These are phyloP conservation scores for Proterorhinus semilunaris DNA, from an alignment of 2,113 vertebrate species.

Conservation along the genomic window DNA sequence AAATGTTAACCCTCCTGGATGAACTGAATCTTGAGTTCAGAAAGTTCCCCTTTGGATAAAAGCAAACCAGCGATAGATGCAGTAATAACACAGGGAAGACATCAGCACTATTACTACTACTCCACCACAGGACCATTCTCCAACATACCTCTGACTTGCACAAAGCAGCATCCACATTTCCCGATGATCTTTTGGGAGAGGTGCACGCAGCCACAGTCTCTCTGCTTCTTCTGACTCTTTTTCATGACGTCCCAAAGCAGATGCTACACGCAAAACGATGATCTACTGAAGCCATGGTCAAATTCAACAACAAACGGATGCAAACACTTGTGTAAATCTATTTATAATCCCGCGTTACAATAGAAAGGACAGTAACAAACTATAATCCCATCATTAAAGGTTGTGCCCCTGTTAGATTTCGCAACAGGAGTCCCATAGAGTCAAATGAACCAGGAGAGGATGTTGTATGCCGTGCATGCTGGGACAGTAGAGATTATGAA, in stretches of 20 bases:
- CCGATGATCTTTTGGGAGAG: slow-evolving; percentile 87
- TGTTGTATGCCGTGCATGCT: slow-evolving; percentile 32
- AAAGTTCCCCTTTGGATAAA: too few species aligned
- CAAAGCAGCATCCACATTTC: slow-evolving; percentile 86
- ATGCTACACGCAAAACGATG: slow-evolving; percentile 56
- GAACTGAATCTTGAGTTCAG: too few species aligned
- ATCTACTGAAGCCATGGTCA: slow-evolving; percentile 55
- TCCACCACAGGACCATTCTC: not conserved
- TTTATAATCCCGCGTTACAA: slow-evolving; percentile 14
- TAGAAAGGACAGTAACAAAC: slow-evolving; percentile 12
- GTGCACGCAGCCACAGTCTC: slow-evolving; percentile 83
- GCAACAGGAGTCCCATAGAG: slow-evolving; percentile 34
- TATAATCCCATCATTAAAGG: not conserved
- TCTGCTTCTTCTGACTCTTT: slow-evolving; percentile 78
- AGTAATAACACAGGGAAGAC: too few species aligned
- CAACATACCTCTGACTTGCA: slow-evolving; percentile 79
- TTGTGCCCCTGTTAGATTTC: slow-evolving; percentile 31
- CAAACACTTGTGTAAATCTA: slow-evolving; percentile 25
- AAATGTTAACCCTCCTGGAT: too few species aligned
- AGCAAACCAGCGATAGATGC: too few species aligned
- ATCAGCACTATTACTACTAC: not conserved
- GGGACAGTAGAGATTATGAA: slow-evolving; percentile 42
- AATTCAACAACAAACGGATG: slow-evolving; percentile 12
- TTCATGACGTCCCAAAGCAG: slow-evolving; percentile 79
- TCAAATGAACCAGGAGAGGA: slow-evolving; percentile 20